These are phyloP conservation scores for Odontothrips loti DNA, from an alignment of 2,888 invertebrate species.

Conservation along the genomic window DNA sequence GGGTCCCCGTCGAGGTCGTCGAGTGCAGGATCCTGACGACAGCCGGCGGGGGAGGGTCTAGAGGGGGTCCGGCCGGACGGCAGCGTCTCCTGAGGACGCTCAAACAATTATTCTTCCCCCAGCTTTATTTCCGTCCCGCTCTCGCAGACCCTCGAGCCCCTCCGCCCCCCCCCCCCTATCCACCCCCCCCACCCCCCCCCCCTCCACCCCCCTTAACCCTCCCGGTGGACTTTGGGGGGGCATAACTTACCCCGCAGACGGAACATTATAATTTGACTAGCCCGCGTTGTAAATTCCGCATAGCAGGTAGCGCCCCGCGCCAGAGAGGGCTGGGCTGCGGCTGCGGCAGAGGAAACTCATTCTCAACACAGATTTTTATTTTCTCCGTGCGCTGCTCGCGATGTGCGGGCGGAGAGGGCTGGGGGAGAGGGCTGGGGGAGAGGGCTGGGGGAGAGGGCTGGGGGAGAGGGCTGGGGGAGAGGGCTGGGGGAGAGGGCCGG, in stretches of 20 bases:
- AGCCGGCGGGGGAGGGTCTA: too few species aligned
- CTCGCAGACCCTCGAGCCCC: neutral
- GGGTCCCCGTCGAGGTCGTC: too few species aligned
- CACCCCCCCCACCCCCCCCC: neutral
- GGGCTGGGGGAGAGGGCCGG: too few species aligned
- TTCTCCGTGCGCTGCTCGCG: neutral
- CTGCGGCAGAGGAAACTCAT: neutral
- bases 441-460: too few species aligned
- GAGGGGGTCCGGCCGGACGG: neutral
- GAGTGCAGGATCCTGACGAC: too few species aligned
- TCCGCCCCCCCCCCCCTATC: neutral
- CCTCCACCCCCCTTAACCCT: neutral
- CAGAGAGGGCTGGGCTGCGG: too few species aligned
- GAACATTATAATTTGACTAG: conserved; percentile 23
- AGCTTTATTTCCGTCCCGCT: neutral
- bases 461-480: too few species aligned
- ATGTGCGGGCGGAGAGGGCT: too few species aligned
- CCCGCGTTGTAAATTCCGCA: conserved; percentile 2
- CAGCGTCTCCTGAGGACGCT: conserved; percentile 8
- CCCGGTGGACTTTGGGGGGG: neutral
- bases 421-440: too few species aligned
- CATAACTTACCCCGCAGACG: conserved; percentile 7
- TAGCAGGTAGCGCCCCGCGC: conserved; percentile 9
- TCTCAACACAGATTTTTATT: neutral
- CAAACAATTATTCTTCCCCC: conserved; percentile 16